Evolutionary conservation across 2,888 invertebrate species (phyloP), one percentile per base, ranked within the genome.

Genomic region (Tetranychus piercei): DNA sequence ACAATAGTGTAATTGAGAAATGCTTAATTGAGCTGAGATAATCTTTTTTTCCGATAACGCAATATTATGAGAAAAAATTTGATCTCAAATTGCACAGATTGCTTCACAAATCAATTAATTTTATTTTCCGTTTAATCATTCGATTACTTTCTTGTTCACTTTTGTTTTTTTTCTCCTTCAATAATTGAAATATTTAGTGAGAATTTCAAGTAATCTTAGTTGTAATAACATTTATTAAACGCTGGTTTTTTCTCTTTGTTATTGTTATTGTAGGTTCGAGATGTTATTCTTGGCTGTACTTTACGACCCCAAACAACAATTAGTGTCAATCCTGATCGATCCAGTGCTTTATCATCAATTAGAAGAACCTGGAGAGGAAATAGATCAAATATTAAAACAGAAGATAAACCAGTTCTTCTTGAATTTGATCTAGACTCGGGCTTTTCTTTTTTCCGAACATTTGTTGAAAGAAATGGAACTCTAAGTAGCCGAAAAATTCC

Each of bases 361-460:
- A n/a, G 73, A 22, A 23, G 71, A 34, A 44, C 71, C 11, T 44
- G 43, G 43, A 71, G 71, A 71, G 44, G 55, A 64, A 73, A 73
- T 22, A 15, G 55, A 20, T 34, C 23, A 43, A 67, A 18, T 67
- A 71, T 43, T 7, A 44, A 43, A 20, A 71, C 44, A 5, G 71
- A 71, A 71, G 73, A 73, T 64, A 64, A 22, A 22, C 55, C 73
- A 6, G 22, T 64, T 11, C 64, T 73, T 5, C 55, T 73, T 20
- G 73, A 73, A 22, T 73, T 73, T 73, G 73, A 73, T 73, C 43
- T 73, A 11, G 73, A 73, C 22, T 73, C 73, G 15, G 43, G 43
- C 34, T 73, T 73, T 22, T n/a, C 20, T n/a, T 64, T 73, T 64
- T 71, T 34, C 34, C 71, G 71, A 71, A 73, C 73, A n/a, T 73